Evolutionary conservation across 2,888 invertebrate genomes (phyloP).

Genomic region (Lasioglossum morio): DNA sequence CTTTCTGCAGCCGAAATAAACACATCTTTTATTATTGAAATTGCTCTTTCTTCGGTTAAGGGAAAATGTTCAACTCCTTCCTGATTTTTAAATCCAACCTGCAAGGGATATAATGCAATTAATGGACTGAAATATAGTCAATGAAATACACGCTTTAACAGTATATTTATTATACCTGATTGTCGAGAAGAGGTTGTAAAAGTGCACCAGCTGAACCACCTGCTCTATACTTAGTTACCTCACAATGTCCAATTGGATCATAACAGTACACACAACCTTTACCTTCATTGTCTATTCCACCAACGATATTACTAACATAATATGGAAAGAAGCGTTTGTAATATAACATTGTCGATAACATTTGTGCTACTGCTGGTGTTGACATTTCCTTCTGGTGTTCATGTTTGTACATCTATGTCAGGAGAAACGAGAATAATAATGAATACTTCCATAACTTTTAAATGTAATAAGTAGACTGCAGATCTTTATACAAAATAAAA

Average conservation of each 20-base stretch:
- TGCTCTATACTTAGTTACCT: slow-evolving; percentile 93
- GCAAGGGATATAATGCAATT: slow-evolving; percentile 64
- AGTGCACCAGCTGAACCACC: slow-evolving; percentile 96
- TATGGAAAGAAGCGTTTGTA: slow-evolving; percentile 99
- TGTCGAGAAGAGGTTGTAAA: slow-evolving; percentile 97
- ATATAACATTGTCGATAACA: slow-evolving; percentile 98
- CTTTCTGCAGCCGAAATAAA: slow-evolving; percentile 99
- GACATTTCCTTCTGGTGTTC: slow-evolving; percentile 97
- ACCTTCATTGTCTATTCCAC: slow-evolving; percentile 96
- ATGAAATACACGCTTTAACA: not conserved
- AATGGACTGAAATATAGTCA: not conserved
- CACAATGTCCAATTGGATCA: slow-evolving; percentile 98
- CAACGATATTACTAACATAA: slow-evolving; percentile 97
- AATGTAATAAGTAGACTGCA: not conserved
- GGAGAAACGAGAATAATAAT: not conserved
- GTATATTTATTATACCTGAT: slow-evolving; percentile 87
- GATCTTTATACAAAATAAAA: too few relatives aligned
- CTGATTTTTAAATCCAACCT: slow-evolving; percentile 95
- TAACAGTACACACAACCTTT: slow-evolving; percentile 98
- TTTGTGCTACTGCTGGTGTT: slow-evolving; percentile 96
- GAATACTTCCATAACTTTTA: not conserved
- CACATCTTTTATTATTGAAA: slow-evolving; percentile 95
- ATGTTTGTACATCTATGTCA: slow-evolving; percentile 93
- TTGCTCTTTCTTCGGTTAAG: slow-evolving; percentile 92
- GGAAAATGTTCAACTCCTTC: slow-evolving; percentile 87